Evolutionary conservation across 2,888 invertebrate species (phyloP), one percentile per base, ranked within the genome.

Genomic region (Corbicula japonica): DNA sequence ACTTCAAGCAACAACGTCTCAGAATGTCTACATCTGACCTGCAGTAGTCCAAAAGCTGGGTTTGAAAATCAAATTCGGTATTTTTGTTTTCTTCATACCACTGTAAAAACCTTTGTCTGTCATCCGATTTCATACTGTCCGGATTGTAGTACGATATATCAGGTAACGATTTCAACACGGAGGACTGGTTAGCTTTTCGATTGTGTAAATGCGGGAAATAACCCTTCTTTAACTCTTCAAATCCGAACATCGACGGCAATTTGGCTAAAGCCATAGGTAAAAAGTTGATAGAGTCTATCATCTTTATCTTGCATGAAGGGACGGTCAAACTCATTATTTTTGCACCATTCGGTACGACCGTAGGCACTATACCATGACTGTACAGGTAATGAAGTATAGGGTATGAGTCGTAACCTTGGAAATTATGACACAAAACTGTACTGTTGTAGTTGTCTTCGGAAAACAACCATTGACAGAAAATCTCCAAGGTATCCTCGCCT

Each of bases 151-250:
- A 50, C 12, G 50, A 21, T 8, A 61, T 18, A 30, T 58, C 58
- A 30, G 58, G 58, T 15, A 58, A 23, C 8, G 10, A 10, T 10
- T 32, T 21, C 18, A 30, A 23, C 10, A 58, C 58, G 8, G 12
- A 5, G 12, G 10, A 2, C 18, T 71, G 71, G 30, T 61, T 61
- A 54, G 61, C 71, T n/a, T 50, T 50, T 28, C 21, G n/a, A 30
- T 71, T 71, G 30, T 28, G 62, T 15, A 79, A 46, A 61, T 79
- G 75, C n/a, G 79, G 75, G 44, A 79, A 79, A 52, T 75, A 66
- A 12, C 75, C 75, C 52, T 79, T 79, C 18, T 38, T 44, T 15
- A 79, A 21, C 38, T 79, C 74, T 10, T 35, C 15, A 15, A 71
- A 56, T 5, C 71, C 70, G 63, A 79, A 75, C 52, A 63, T 54